Conservation (phyloP, 2,797 vertebrate species). For the Malurus splendens region DNA sequence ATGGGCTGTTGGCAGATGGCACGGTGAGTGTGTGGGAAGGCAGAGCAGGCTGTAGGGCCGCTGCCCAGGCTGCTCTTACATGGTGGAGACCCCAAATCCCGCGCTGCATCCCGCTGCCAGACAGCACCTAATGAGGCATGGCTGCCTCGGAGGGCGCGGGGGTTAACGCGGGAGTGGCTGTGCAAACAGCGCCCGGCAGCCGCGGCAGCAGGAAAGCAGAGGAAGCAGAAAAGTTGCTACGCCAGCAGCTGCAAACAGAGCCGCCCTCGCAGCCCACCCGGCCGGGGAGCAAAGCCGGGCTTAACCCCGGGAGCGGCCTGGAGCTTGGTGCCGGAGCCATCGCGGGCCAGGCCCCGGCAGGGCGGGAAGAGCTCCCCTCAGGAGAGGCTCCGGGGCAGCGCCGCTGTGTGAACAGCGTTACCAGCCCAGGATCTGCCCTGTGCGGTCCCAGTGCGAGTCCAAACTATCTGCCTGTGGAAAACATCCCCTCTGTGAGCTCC, state of each 20-base stretch:
- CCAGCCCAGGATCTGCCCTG: accelerated
- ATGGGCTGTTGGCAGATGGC: conserved; percentile 44
- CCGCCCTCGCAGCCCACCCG: background rate
- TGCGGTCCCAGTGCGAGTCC: background rate
- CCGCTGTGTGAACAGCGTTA: background rate
- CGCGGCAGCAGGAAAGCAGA: conserved; percentile 10
- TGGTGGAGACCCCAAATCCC: background rate
- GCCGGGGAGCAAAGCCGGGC: background rate
- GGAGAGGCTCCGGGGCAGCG: background rate
- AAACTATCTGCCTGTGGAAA: background rate
- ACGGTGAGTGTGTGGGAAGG: background rate
- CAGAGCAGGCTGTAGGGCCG: accelerated
- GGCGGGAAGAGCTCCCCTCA: background rate
- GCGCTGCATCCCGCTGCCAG: background rate
- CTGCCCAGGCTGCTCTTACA: accelerated
- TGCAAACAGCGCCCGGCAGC: conserved; percentile 22
- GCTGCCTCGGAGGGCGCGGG: accelerated
- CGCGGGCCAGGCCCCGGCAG: background rate
- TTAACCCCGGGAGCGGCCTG: background rate
- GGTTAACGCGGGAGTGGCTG: background rate
- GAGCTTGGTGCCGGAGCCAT: accelerated
- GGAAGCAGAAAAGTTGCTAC: conserved; percentile 48
- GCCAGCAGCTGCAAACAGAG: conserved; percentile 8
- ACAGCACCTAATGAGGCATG: background rate
- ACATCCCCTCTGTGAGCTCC: background rate